phyloP scores from a whole-genome alignment of 2,113 vertebrate species.

The Megalops atlanticus region DNA sequence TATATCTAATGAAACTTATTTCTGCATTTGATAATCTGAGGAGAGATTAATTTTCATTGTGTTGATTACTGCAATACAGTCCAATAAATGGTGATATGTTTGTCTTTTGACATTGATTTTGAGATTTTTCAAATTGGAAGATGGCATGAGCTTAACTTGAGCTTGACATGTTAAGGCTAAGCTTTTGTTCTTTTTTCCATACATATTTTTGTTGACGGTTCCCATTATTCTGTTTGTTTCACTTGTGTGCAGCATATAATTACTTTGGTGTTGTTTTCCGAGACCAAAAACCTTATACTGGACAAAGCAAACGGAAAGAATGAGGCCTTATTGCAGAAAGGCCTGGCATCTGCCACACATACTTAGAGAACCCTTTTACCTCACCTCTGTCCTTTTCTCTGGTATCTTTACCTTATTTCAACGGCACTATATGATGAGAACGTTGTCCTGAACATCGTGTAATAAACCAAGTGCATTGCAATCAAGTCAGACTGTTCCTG shows the following conservation, averaged over 20 bases:
- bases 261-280: neutral
- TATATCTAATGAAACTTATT: neutral
- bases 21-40: neutral
- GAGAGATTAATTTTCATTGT: neutral
- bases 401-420: constrained; percentile 7
- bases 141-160: neutral
- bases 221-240: neutral
- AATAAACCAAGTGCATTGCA: neutral
- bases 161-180: neutral
- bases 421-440: neutral
- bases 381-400: neutral
- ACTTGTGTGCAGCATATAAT: neutral
- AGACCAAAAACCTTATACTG: constrained; percentile 4
- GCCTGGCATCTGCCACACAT: neutral
- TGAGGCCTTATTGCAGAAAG: neutral
- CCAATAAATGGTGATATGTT: neutral
- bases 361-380: neutral
- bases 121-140: neutral
- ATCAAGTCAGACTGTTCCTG: constrained; percentile 2
- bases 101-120: neutral
- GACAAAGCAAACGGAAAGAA: neutral
- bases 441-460: neutral
- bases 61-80: neutral
- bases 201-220: neutral
- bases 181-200: neutral